Conservation (phyloP, 2,113 vertebrate genomes). For the Calonectris borealis region DNA sequence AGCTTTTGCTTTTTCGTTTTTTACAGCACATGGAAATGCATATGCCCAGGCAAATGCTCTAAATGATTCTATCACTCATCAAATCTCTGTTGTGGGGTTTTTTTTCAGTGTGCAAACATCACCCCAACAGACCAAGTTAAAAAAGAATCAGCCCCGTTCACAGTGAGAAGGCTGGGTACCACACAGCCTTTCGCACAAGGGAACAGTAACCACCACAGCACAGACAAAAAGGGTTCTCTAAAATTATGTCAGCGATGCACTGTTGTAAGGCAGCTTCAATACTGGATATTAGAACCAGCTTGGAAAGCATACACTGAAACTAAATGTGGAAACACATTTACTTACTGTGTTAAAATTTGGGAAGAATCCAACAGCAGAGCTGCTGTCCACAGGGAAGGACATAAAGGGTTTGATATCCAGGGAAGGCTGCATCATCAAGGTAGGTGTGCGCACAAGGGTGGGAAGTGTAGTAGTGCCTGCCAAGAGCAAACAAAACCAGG, state of each 20-base stretch:
- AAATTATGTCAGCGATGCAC: neutral
- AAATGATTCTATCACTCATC: neutral
- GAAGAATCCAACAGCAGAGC: conserved; percentile 90
- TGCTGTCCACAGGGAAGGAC: conserved; percentile 88
- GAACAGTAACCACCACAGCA: neutral
- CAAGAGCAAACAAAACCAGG: conserved; percentile 71
- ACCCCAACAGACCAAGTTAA: neutral
- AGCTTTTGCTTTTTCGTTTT: conserved; percentile 10
- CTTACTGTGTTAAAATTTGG: conserved; percentile 97
- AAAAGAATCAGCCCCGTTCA: neutral
- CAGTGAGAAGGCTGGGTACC: neutral
- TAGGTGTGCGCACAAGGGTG: conserved; percentile 82
- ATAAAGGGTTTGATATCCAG: conserved; percentile 92
- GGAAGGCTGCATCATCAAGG: conserved; percentile 89
- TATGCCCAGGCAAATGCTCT: neutral
- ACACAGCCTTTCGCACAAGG: neutral
- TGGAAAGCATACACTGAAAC: conserved; percentile 14
- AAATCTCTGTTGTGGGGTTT: neutral
- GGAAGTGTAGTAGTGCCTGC: conserved; percentile 85
- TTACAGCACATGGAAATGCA: neutral
- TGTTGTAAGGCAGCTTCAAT: neutral
- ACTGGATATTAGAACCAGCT: neutral
- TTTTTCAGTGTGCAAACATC: neutral
- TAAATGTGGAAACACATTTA: conserved; percentile 58
- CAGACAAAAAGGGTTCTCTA: neutral